Evolutionary conservation across 2,888 invertebrate genomes (phyloP).

Genomic region (Deladenus siricidicola): DNA sequence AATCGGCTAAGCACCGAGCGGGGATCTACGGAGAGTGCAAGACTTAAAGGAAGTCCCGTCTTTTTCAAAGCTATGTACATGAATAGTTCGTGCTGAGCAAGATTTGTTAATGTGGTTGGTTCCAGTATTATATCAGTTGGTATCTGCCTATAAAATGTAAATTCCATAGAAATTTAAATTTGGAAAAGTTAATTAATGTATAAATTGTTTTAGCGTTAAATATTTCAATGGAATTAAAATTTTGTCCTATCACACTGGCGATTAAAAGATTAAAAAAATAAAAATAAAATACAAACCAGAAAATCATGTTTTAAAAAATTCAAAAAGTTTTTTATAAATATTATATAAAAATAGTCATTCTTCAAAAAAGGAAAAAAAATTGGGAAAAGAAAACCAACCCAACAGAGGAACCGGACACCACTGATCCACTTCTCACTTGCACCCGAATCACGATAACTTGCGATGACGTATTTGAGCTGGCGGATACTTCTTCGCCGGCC

Average conservation of each 20-base stretch:
- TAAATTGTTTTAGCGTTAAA: too few species aligned
- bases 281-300: too few species aligned
- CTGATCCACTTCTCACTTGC: constrained; percentile 2
- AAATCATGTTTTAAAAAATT: too few species aligned
- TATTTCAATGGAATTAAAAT: too few species aligned
- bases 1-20: constrained; percentile 1
- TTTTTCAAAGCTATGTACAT: background rate
- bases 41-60: background rate
- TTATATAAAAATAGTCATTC: background rate
- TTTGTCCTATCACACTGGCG: too few species aligned
- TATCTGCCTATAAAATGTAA: background rate
- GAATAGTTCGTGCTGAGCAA: background rate
- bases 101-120: background rate
- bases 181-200: too few species aligned
- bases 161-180: background rate
- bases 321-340: background rate
- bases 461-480: background rate
- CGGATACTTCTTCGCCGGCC: too few species aligned
- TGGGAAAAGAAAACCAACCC: background rate
- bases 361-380: background rate
- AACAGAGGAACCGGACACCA: background rate
- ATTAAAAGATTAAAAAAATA: too few species aligned
- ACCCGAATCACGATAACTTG: background rate
- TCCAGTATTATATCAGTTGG: background rate
- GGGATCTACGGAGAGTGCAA: constrained; percentile 1